Evolutionary conservation across 2,888 invertebrate genomes (phyloP).

Genomic region (Aspidiotus destructor): DNA sequence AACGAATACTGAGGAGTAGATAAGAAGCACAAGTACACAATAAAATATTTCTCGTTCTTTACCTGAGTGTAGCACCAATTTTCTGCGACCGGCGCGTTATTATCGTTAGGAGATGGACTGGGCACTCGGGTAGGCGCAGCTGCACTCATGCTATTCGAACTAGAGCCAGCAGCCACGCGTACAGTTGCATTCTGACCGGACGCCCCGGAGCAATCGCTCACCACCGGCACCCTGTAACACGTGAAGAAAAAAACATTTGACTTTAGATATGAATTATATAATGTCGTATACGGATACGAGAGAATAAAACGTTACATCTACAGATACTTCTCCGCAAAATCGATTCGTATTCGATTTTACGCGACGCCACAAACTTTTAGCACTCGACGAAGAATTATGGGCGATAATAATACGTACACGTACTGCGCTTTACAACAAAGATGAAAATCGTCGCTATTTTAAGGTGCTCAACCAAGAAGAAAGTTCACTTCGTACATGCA

Average conservation of each 20-base stretch:
- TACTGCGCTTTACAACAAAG: no score
- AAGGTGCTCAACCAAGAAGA: no score
- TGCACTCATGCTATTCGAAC: slow-evolving; percentile 34
- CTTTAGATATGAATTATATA: neutral
- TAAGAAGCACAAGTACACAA: neutral
- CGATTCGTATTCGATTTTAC: no score
- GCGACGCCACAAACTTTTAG: no score
- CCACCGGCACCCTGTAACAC: slow-evolving; percentile 40
- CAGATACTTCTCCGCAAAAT: no score
- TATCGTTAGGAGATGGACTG: slow-evolving; percentile 84
- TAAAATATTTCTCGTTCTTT: slow-evolving; percentile 39
- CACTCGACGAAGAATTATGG: no score
- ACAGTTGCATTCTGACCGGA: slow-evolving; percentile 36
- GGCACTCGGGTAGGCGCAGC: slow-evolving; percentile 71
- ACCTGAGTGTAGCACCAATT: slow-evolving; percentile 99
- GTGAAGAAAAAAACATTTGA: slow-evolving; percentile 29
- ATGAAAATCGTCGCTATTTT: no score
- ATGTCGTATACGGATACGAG: no score
- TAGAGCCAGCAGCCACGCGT: slow-evolving; percentile 34
- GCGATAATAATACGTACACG: no score
- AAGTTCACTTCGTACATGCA: no score
- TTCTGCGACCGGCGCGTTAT: slow-evolving; percentile 95
- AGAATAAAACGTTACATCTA: no score
- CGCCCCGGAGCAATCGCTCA: slow-evolving; percentile 39
- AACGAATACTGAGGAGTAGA: neutral